Conservation (phyloP, 2,888 invertebrate species). For the Meiosimyza decipiens region DNA sequence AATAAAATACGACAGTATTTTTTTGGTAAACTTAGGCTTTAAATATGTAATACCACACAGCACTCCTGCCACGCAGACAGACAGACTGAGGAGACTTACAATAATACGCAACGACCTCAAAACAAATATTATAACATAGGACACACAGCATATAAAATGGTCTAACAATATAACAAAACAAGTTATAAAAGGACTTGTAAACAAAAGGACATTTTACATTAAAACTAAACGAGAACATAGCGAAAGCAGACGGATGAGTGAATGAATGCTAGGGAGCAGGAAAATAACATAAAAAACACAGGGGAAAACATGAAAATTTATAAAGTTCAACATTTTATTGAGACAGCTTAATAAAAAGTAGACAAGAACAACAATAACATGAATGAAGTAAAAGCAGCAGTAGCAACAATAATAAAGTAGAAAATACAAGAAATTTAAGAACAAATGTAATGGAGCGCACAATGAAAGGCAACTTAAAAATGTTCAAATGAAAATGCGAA, state of each 20-base stretch:
- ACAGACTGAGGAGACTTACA: too few relatives aligned
- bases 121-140: too few relatives aligned
- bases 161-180: too few relatives aligned
- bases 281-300: not conserved
- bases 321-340: slow-evolving; percentile 27
- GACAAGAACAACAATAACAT: slow-evolving; percentile 7
- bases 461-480: not conserved
- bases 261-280: too few relatives aligned
- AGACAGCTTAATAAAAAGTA: slow-evolving; percentile 15
- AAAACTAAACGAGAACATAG: slow-evolving; percentile 9
- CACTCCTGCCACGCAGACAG: too few relatives aligned
- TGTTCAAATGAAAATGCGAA: not conserved
- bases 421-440: not conserved
- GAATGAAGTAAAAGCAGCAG: not conserved
- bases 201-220: slow-evolving; percentile 9
- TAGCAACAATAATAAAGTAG: not conserved
- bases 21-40: too few relatives aligned
- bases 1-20: too few relatives aligned
- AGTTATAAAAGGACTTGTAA: slow-evolving; percentile 7
- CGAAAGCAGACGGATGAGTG: not conserved
- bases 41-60: too few relatives aligned
- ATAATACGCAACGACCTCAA: too few relatives aligned
- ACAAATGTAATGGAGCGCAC: not conserved
- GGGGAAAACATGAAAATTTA: slow-evolving; percentile 17
- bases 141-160: too few relatives aligned